These are phyloP conservation scores for Trypoxylus dichotomus DNA, from an alignment of 1,140 invertebrate species.

Conservation along the genomic window DNA sequence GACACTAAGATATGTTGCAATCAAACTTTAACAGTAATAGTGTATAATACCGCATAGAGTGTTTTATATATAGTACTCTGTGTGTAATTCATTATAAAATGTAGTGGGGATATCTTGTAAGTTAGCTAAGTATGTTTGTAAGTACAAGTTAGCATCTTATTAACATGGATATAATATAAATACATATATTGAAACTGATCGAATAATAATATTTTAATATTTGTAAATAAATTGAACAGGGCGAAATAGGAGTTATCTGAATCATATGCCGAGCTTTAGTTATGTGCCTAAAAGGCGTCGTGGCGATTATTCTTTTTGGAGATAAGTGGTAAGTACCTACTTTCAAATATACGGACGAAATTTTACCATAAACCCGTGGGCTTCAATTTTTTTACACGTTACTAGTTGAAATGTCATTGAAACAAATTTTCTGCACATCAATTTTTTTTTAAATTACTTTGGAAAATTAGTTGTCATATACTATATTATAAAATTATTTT, in stretches of 20 bases:
- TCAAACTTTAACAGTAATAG: no score
- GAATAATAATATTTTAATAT: not conserved
- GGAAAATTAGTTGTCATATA: no score
- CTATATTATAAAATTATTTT: no score
- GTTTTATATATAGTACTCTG: not conserved
- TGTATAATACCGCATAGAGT: not conserved
- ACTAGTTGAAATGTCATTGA: not conserved
- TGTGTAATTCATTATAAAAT: not conserved
- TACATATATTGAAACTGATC: not conserved
- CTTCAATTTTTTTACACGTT: not conserved
- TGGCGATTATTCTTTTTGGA: not conserved
- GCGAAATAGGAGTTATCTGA: not conserved
- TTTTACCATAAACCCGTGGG: not conserved
- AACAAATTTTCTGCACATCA: not conserved
- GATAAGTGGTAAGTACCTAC: not conserved
- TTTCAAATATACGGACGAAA: not conserved
- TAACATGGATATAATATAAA: not conserved
- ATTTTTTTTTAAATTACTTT: no score
- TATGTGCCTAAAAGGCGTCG: not conserved
- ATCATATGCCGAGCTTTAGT: not conserved
- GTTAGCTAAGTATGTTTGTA: not conserved
- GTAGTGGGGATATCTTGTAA: slow-evolving; percentile 20
- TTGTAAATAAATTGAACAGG: slow-evolving; percentile 4
- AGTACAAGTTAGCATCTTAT: not conserved
- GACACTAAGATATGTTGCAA: no score